A percentile compares a stretch with the other conserved stretches of the same genome.
Conservation (phyloP, 1,140 invertebrate species). For the Helicoverpa armigera region DNA sequence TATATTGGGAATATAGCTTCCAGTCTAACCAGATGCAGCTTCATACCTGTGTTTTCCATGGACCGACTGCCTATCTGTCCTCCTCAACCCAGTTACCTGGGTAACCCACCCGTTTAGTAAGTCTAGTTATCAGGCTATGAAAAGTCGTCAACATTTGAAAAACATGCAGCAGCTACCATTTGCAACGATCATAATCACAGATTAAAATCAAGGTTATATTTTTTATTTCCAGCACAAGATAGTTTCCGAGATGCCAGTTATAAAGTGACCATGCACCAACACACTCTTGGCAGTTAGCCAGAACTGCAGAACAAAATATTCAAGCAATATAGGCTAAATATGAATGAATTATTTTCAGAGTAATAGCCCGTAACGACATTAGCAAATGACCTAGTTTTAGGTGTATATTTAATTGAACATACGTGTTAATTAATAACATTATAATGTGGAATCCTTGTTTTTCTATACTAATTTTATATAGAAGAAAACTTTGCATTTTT, state of each 20-base stretch:
- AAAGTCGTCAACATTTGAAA: no score
- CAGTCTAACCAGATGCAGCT: no score
- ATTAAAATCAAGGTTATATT: slow-evolving; percentile 42
- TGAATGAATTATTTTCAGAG: slow-evolving; percentile 46
- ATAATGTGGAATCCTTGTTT: neutral
- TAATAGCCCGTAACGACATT: slow-evolving; percentile 45
- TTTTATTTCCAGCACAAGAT: slow-evolving; percentile 48
- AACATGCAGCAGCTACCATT: neutral
- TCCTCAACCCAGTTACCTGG: no score
- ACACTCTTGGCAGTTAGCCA: slow-evolving; percentile 60
- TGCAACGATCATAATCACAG: slow-evolving; percentile 17
- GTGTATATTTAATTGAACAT: slow-evolving; percentile 39
- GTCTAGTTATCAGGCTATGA: no score
- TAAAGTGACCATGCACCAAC: slow-evolving; percentile 64
- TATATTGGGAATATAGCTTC: no score
- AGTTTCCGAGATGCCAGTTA: slow-evolving; percentile 58
- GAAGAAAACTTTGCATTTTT: no score
- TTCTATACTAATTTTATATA: no score
- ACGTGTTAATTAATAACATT: neutral
- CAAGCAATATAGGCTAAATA: slow-evolving; percentile 48
- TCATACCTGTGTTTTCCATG: no score
- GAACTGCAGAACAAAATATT: slow-evolving; percentile 54
- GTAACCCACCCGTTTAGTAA: no score
- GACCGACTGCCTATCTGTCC: no score
- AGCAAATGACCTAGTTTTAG: slow-evolving; percentile 36